Percentiles rank a stretch among this genome's conserved stretches.
phyloP scores from a whole-genome alignment of 2,797 vertebrate species.

The Acipenser oxyrinchus region DNA sequence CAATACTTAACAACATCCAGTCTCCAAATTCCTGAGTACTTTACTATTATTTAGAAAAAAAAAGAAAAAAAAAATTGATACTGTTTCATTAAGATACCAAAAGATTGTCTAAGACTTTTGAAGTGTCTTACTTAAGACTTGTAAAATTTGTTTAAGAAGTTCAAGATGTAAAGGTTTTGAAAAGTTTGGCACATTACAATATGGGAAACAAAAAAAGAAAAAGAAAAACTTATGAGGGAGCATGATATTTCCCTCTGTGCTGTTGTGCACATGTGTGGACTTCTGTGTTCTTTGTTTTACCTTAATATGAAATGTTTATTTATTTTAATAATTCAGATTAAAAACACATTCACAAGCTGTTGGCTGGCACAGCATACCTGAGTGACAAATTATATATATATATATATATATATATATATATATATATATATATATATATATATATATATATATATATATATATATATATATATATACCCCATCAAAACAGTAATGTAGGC shows the following conservation, averaged over 20 bases:
- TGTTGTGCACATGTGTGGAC: conserved; percentile 58
- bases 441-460: no score
- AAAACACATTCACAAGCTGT: conserved; percentile 99
- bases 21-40: conserved; percentile 89
- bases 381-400: conserved; percentile 81
- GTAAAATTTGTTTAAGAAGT: conserved; percentile 39
- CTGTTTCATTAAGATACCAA: conserved; percentile 72
- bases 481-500: conserved; percentile 91
- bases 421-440: no score
- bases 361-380: conserved; percentile 99
- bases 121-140: conserved; percentile 83
- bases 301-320: conserved; percentile 54
- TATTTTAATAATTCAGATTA: conserved; percentile 81
- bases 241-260: conserved; percentile 44
- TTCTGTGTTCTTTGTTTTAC: conserved; percentile 56
- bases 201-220: conserved; percentile 54
- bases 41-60: conserved; percentile 66
- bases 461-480: conserved; percentile 41
- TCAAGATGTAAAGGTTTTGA: conserved; percentile 75
- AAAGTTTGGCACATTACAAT: conserved; percentile 87
- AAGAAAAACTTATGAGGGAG: conserved; percentile 24
- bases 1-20: conserved; percentile 63
- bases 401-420: no score
- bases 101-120: conserved; percentile 92
- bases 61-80: conserved; percentile 54